A percentile compares a stretch with the other conserved stretches of the same genome.
These are phyloP conservation scores for Lampris incognitus DNA, from an alignment of 2,113 vertebrate genomes.

Conservation along the genomic window DNA sequence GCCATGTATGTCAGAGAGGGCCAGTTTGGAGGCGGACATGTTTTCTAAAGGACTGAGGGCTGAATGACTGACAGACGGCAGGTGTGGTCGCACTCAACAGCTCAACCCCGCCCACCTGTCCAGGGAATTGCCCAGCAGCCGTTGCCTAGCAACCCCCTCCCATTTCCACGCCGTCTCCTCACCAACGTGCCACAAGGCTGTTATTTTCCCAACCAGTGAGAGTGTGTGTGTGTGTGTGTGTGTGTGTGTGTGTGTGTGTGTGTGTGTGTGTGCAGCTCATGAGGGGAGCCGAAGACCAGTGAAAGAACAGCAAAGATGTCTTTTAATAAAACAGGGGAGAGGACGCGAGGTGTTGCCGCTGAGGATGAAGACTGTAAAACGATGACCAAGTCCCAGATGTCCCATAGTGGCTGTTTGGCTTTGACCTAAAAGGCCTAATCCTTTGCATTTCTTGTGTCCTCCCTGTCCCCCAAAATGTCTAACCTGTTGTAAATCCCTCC, in stretches of 20 bases:
- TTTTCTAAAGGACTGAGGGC: conserved; percentile 28
- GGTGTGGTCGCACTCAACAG: conserved; percentile 64
- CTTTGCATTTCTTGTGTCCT: too few relatives aligned
- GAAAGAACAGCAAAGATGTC: too few relatives aligned
- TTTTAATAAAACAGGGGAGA: background rate
- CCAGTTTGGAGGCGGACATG: too few relatives aligned
- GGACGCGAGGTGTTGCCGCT: background rate
- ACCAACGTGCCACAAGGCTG: conserved; percentile 40
- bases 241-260: background rate
- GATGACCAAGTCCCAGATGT: too few relatives aligned
- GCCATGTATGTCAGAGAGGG: too few relatives aligned
- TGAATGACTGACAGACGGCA: conserved; percentile 38
- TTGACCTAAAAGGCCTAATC: too few relatives aligned
- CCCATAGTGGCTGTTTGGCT: too few relatives aligned
- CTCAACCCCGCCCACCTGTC: conserved; percentile 63
- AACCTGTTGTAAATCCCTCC: too few relatives aligned
- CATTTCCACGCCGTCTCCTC: conserved; percentile 47
- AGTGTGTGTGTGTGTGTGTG: background rate
- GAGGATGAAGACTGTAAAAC: background rate
- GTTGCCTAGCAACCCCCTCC: conserved; percentile 66
- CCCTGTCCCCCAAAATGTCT: too few relatives aligned
- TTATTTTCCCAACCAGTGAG: conserved; percentile 47
- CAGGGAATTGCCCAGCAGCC: conserved; percentile 59
- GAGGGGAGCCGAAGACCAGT: too few relatives aligned
- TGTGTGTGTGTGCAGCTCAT: background rate